phyloP scores from a whole-genome alignment of 2,888 invertebrate species.

The Gisinianus flammeolus region DNA sequence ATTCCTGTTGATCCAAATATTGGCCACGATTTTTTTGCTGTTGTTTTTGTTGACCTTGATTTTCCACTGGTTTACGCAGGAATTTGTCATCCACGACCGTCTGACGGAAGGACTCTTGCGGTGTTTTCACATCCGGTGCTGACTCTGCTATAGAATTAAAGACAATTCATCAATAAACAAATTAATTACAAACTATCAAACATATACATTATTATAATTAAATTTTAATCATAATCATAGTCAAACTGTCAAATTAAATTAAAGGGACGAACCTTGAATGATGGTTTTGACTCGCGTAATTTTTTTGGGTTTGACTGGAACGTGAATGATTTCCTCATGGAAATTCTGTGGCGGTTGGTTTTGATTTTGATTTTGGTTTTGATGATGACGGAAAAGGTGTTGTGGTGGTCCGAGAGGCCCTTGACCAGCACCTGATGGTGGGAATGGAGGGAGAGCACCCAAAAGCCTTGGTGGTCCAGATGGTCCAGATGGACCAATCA shows the following conservation, averaged over 20 bases:
- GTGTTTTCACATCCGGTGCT: neutral
- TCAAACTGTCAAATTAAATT: too few relatives aligned
- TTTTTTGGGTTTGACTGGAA: constrained; percentile 7
- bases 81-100: constrained; percentile 26
- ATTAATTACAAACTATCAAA: too few relatives aligned
- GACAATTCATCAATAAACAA: neutral
- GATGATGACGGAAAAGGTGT: constrained; percentile 4
- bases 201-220: too few relatives aligned
- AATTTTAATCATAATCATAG: too few relatives aligned
- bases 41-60: neutral
- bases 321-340: neutral
- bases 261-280: constrained; percentile 23
- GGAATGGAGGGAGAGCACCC: neutral
- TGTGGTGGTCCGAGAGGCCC: neutral
- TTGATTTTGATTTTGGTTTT: neutral
- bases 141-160: too few relatives aligned
- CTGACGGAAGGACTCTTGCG: constrained; percentile 19
- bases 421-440: constrained; percentile 9
- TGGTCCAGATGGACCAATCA: constrained; percentile 28
- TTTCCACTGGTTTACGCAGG: constrained; percentile 7
- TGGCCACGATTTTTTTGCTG: neutral
- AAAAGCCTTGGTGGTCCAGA: neutral
- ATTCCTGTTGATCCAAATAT: neutral
- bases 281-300: neutral
- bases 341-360: neutral